Conservation (phyloP, 2,113 vertebrate species). For the Martes martes region DNA sequence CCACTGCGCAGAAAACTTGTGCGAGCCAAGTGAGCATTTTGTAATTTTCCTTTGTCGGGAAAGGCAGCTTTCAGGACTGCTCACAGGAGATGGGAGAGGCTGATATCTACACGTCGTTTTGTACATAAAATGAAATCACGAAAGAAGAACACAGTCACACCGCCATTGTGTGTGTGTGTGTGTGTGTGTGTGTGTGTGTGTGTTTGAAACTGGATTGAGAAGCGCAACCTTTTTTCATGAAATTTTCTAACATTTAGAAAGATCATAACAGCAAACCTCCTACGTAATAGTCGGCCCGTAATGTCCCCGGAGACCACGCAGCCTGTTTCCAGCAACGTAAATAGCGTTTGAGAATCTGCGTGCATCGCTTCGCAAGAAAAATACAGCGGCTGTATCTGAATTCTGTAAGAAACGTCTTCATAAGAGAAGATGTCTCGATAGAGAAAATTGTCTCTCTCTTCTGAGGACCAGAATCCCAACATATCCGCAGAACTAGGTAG, state of each 20-base stretch:
- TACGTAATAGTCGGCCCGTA: rapidly evolving
- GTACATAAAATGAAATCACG: rapidly evolving
- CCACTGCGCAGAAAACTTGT: background rate
- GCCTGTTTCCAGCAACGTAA: background rate
- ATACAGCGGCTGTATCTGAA: background rate
- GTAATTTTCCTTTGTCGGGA: background rate
- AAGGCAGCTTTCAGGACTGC: background rate
- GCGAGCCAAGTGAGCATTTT: background rate
- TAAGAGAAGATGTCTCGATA: background rate
- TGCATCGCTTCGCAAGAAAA: background rate
- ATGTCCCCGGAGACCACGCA: background rate
- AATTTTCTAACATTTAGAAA: background rate
- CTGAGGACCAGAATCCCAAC: background rate
- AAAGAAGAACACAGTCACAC: rapidly evolving
- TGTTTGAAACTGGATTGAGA: background rate
- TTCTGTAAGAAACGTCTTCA: background rate
- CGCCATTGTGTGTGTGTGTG: too few species aligned
- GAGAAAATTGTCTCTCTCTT: background rate
- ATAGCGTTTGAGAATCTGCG: background rate
- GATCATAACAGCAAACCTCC: background rate
- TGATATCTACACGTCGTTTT: rapidly evolving
- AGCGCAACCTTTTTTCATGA: background rate
- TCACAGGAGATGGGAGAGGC: rapidly evolving
- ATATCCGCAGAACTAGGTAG: background rate
- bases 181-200: too few species aligned